Base-by-base conservation (phyloP, 2,113 vertebrate species). In the Atractosteus spatula region DNA sequence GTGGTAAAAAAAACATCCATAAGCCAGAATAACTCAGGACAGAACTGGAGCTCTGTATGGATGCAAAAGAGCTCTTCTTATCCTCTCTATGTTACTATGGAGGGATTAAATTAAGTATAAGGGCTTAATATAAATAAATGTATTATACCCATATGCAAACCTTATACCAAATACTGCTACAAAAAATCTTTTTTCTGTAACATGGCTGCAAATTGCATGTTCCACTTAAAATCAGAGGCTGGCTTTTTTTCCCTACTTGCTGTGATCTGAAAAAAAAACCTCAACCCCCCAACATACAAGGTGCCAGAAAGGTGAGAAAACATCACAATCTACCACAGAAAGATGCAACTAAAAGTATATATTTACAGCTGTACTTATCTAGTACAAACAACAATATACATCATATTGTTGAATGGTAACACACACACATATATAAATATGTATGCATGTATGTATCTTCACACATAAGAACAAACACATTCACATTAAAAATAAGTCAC, bases 301-400 rank as follows among this genome's bases (percentile, higher is more conserved):
- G 84, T 86, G 69, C 85, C 86, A 92, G 29, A 92, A 94, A 87
- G 93, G 93, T 91, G 87, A 87, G 87, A 92, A 87, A 89, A 88
- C 89, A 85, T 91, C 90, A 94, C 90, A 91, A 92, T 86, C 86
- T 89, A 89, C 87, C 89, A 94, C 87, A 84, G 89, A 93, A 51
- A 51, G 91, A 92, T 88, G 87, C 83, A 74, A 83, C 73, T 70
- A 69, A 85, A 91, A 93, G 89, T 93, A 91, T 92, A 89, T 29
- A 29, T 29, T 89, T 94, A 92, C 91, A 91, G 91, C 91, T 91
- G 89, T 91, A 93, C 90, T 92, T 90, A 89, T 86, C 91, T 84
- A 89, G 90, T 93, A 94, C 92, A 95, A 92, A 92, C 91, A 94
- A 89, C 87, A 91, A 93, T 90, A 91, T 88, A 91, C 79, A 76